phyloP scores from a whole-genome alignment of 2,888 invertebrate species.

The Scaptomyza flava region DNA sequence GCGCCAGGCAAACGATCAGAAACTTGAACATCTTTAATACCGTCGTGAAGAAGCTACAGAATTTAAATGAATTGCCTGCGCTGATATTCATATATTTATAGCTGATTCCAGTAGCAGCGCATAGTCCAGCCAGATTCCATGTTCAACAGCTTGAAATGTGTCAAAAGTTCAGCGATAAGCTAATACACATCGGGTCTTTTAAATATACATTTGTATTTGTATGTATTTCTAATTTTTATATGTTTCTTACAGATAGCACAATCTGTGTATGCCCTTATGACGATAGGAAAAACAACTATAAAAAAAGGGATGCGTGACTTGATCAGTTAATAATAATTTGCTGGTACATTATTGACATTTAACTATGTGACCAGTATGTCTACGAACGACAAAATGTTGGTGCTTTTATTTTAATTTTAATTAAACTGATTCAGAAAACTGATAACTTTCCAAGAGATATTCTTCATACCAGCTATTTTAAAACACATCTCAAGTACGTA shows the following conservation, averaged over 20 bases:
- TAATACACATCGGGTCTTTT: constrained; percentile 8
- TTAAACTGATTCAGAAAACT: background rate
- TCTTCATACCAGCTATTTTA: too few species aligned
- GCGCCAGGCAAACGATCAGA: constrained; percentile 57
- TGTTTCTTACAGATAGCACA: constrained; percentile 3
- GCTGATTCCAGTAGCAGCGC: constrained; percentile 21
- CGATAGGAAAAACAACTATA: background rate
- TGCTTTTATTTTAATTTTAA: too few species aligned
- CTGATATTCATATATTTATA: constrained; percentile 48
- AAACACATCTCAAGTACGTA: too few species aligned
- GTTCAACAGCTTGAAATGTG: constrained; percentile 35
- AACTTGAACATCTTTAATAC: constrained; percentile 57
- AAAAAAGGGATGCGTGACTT: background rate
- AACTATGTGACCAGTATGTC: too few species aligned
- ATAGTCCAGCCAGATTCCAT: constrained; percentile 11
- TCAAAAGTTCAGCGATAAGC: constrained; percentile 62
- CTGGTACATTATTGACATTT: background rate
- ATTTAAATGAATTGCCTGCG: constrained; percentile 41
- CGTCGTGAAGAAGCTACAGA: constrained; percentile 34
- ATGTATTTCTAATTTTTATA: constrained; percentile 17
- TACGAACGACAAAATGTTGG: too few species aligned
- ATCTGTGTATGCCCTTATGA: background rate
- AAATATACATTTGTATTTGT: constrained; percentile 8
- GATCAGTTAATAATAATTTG: constrained; percentile 3
- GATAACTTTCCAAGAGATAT: too few species aligned